These are phyloP conservation scores for Crocuta crocuta DNA, from an alignment of 2,113 vertebrate genomes.

Conservation along the genomic window DNA sequence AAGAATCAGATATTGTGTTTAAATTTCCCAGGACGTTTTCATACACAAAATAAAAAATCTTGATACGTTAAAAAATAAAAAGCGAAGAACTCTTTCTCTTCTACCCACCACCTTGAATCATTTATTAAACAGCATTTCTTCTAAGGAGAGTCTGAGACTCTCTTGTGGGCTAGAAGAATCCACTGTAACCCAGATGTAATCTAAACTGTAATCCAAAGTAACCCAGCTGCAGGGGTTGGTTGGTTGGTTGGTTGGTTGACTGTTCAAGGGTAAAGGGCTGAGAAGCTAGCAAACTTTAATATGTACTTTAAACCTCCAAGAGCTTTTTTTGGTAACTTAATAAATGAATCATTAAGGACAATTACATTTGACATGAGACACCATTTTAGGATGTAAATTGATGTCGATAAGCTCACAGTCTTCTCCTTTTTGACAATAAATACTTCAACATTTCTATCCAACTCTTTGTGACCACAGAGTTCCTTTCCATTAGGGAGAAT, in stretches of 20 bases:
- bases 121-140: neutral
- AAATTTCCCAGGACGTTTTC: constrained; percentile 38
- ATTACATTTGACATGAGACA: neutral
- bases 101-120: neutral
- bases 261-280: neutral
- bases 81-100: neutral
- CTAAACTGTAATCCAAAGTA: neutral
- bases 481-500: neutral
- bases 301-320: neutral
- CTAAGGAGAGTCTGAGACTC: neutral
- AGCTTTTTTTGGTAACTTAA: neutral
- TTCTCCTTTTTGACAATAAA: neutral
- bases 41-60: constrained; percentile 22
- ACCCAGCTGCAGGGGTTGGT: neutral
- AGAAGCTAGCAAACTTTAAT: neutral
- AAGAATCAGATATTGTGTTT: neutral
- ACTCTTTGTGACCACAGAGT: neutral
- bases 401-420: neutral
- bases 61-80: constrained; percentile 35
- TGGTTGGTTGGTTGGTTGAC: neutral
- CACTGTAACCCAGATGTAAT: neutral
- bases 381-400: neutral
- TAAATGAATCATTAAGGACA: neutral
- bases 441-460: neutral
- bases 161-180: neutral